phyloP scores from a whole-genome alignment of 2,888 invertebrate genomes.

The Luperina testacea region DNA sequence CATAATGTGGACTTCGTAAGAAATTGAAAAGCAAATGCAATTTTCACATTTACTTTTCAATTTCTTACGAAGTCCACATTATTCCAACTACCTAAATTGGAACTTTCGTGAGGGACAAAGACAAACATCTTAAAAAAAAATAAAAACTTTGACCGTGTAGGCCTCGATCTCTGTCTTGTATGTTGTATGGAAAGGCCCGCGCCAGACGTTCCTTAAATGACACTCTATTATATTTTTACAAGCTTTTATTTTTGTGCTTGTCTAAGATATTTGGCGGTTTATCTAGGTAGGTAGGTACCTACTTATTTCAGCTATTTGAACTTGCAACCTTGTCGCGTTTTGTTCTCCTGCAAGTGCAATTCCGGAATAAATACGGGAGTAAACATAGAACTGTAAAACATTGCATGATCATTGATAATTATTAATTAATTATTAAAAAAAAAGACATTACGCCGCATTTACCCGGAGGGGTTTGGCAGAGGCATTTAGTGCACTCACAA shows the following conservation, averaged over 20 bases:
- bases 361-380: not conserved
- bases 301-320: not conserved
- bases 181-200: not conserved
- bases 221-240: no score
- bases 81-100: not conserved
- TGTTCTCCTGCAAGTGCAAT: no score
- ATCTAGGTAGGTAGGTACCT: no score
- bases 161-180: not conserved
- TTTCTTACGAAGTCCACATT: no score
- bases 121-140: not conserved
- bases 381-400: not conserved
- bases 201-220: not conserved
- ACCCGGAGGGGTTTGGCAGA: no score
- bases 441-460: no score
- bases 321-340: not conserved
- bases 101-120: not conserved
- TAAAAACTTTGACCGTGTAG: not conserved
- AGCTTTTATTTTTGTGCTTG: not conserved
- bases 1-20: not conserved
- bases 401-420: no score
- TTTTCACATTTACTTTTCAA: no score
- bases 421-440: no score
- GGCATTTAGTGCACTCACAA: not conserved
- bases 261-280: no score
- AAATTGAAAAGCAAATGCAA: not conserved